Base-by-base conservation (phyloP, 2,113 vertebrate species). In the Calcarius ornatus region DNA sequence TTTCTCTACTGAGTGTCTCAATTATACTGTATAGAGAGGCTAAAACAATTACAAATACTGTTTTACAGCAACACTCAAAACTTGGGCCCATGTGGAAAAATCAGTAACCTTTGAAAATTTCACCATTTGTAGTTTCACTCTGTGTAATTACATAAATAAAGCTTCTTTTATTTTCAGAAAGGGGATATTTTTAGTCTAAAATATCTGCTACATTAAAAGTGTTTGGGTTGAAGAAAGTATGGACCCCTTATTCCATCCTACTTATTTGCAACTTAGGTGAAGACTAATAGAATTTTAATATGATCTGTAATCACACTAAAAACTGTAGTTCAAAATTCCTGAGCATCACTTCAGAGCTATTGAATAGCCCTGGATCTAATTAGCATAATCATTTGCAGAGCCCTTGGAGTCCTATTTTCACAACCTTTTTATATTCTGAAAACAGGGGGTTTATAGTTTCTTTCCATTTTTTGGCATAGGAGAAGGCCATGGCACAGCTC, bases 281-380 rank as follows among this genome's bases (percentile, higher is more conserved):
- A 82, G 92, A 75, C 94, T 97, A 97, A 97, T 96, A 97, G 97
- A 97, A 97, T 97, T 97, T 97, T 97, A 97, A 97, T 97, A 97
- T 61, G 79, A 97, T 96, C 94, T 88, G 97, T 97, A 97, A 97
- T 97, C 97, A 97, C 96, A 96, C 92, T 96, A 97, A 97, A 97
- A 97, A 96, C 92, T 94, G 94, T 95, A 95, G 96, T 97, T 97
- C 97, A 97, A 89, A 95, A 97, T 97, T 97, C 94, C 97, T 95
- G 96, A 97, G 95, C 95, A 97, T 97, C 94, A 79, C 95, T 96
- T 94, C 95, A 80, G 94, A 77, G 96, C 85, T 92, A 91, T 37
- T 94, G 96, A 97, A 97, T 96, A 93, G 96, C 96, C 86, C 64
- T 81, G 93, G 57, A 75, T 93, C 93, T 95, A 88, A 83, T 97